Base-by-base conservation (phyloP, 2,888 invertebrate species). In the Dorcus hopei region DNA sequence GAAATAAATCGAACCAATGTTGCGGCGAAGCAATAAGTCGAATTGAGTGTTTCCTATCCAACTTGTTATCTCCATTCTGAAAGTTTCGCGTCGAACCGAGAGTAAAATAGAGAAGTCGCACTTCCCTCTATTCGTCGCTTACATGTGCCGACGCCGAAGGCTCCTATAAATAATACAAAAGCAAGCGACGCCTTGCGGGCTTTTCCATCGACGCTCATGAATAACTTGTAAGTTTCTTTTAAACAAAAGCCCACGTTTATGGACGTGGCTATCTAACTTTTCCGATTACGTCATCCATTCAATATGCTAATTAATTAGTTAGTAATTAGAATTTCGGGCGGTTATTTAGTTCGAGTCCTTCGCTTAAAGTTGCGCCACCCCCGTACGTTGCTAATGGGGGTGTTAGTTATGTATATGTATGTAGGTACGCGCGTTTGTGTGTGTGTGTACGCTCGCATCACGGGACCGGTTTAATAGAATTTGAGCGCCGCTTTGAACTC, bases 401-500 rank as follows among this genome's bases (percentile, higher is more conserved):
- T 33, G 26, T 33, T 33, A 33, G 26, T 33, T 33, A 33, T 33
- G 7, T 33, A 7, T 33, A 33, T 33, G 26, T 33, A 33, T 33
- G 26, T 33, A 33, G 26, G 26, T 33, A 33, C 7, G 26, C 26
- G 26, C 26, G 26, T 7, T 7, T 33, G 26, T 33, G 26, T 33
- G 26, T 33, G 26, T 33, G 26, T 33, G 26, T 33, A 33, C 1
- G 26, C 6, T 33, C 26, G 26, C 26, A 33, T 33, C 26, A 33
- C 26, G 26, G 26, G 26, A 33, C 26, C 45, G 54, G 56, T 61
- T 61, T 59, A 61, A 58, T 61, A 52, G 58, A 61, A 58, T 61
- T 59, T 58, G 56, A 59, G 57, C 54, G 43, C 54, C 63, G 62
- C 70, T 71, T 71, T 71, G 71, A 71, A 70, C 68, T 65, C 63